These are phyloP conservation scores for Drosophila picticornis DNA, from an alignment of 2,888 invertebrate genomes.

Conservation along the genomic window DNA sequence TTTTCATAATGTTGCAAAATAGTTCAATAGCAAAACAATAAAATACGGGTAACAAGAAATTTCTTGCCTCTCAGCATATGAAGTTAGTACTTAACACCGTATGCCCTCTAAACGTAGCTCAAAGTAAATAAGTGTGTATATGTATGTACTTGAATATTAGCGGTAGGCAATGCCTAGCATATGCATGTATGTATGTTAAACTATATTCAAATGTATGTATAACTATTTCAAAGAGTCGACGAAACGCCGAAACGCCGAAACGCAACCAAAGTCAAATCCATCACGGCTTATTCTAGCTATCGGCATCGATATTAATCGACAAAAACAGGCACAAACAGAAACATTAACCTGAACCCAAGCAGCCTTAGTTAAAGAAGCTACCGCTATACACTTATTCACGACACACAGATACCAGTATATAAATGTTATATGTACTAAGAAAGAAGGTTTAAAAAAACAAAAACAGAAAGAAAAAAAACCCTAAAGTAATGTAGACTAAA, in stretches of 20 bases:
- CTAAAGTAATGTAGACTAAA: slow-evolving; percentile 80
- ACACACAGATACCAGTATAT: slow-evolving; percentile 28
- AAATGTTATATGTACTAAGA: slow-evolving; percentile 48
- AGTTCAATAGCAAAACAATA: slow-evolving; percentile 14
- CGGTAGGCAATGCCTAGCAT: slow-evolving; percentile 30
- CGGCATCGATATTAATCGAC: slow-evolving; percentile 2
- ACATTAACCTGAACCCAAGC: slow-evolving; percentile 31
- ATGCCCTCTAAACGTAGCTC: slow-evolving; percentile 29
- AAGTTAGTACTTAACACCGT: slow-evolving; percentile 4
- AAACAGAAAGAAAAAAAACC: slow-evolving; percentile 21
- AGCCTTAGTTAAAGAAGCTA: slow-evolving; percentile 40
- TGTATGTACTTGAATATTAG: slow-evolving; percentile 20
- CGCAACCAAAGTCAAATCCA: slow-evolving; percentile 1
- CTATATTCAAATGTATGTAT: slow-evolving; percentile 10
- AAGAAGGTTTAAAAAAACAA: slow-evolving; percentile 1
- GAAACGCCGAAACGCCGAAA: background rate
- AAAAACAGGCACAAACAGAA: slow-evolving; percentile 9
- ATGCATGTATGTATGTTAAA: slow-evolving; percentile 26
- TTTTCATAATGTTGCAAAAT: slow-evolving; percentile 40
- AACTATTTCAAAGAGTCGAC: slow-evolving; percentile 1
- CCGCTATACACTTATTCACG: slow-evolving; percentile 11
- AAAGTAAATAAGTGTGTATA: slow-evolving; percentile 31
- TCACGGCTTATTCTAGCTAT: background rate
- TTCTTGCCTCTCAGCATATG: slow-evolving; percentile 31
- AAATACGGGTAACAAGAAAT: slow-evolving; percentile 57